A percentile compares a stretch with the other conserved stretches of the same genome.
These are phyloP conservation scores for Dicycla oo DNA, from an alignment of 2,888 invertebrate genomes.

Conservation along the genomic window DNA sequence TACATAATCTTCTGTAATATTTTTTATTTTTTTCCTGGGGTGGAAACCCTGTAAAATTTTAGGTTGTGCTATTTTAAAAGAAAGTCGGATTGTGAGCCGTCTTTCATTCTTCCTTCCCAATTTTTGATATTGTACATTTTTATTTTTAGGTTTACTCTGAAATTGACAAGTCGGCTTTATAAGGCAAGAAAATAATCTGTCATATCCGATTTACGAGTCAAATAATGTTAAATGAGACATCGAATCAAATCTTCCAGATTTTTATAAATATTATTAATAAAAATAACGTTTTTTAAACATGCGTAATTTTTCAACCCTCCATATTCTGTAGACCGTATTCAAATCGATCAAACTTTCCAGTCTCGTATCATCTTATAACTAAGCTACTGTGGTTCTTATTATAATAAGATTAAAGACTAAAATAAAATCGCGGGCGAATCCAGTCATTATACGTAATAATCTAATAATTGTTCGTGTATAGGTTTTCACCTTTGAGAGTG, in stretches of 20 bases:
- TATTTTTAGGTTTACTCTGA: background rate
- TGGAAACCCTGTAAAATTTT: slow-evolving; percentile 8
- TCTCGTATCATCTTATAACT: slow-evolving; percentile 60
- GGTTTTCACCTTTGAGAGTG: slow-evolving; percentile 65
- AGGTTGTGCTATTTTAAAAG: slow-evolving; percentile 35
- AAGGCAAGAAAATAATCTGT: background rate
- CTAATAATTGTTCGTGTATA: slow-evolving; percentile 64
- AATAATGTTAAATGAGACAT: slow-evolving; percentile 14
- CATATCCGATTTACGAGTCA: background rate
- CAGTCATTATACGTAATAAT: slow-evolving; percentile 69
- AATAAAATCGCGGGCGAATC: slow-evolving; percentile 59
- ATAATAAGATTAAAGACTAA: slow-evolving; percentile 64
- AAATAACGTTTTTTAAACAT: slow-evolving; percentile 8
- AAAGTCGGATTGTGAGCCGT: slow-evolving; percentile 11
- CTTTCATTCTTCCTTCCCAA: background rate
- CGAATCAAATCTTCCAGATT: slow-evolving; percentile 46
- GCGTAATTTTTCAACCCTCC: slow-evolving; percentile 51
- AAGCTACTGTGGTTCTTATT: slow-evolving; percentile 63
- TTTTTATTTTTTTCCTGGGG: slow-evolving; percentile 24
- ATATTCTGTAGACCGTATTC: slow-evolving; percentile 28
- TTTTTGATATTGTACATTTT: background rate
- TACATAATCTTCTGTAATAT: slow-evolving; percentile 17
- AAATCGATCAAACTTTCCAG: slow-evolving; percentile 64
- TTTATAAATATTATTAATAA: background rate
- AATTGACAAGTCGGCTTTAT: slow-evolving; percentile 2